Evolutionary conservation across 2,797 vertebrate genomes (phyloP), one percentile per base, ranked within the genome.

Genomic region (Pteronotus mesoamericanus): DNA sequence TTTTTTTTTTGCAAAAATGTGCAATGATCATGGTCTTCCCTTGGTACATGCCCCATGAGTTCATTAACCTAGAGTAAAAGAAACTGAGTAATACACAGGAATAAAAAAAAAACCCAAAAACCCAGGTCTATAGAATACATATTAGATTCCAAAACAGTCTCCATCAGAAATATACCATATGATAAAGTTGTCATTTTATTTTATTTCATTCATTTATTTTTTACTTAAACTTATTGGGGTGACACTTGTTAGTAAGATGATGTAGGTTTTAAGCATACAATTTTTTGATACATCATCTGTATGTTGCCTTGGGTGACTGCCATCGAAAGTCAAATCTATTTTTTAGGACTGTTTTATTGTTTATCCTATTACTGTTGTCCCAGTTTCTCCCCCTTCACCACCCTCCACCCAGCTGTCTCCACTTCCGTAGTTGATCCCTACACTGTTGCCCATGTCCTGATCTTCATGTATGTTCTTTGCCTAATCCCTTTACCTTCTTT

Each of bases 11-110:
- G 19, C 79, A 95, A 71, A 55, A 5, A 68, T 44, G 29, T 88
- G 34, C 5, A 83, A 3, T 83, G 2, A 46, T 44, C 14, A 37
- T 3, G 2, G 0, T 44, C 0, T 83, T 69, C 0, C 5, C 2
- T 86, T 92, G 44, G 16, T 80, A 32, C 1, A 12, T 48, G 18
- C 9, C 8, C 29, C 46, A 29, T 5, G 59, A 77, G 18, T 86
- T 74, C 9, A 72, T 16, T 29, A 72, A 44, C 11, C 3, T 78
- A 22, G 44, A 89, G 55, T 64, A 10, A 93, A 85, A 79, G 46
- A 74, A 44, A 53, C 2, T 64, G 6, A 74, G 12, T 57, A 18
- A 29, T 44, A 61, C 19, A 42, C 16, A 68, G 18, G 5, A 86
- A 19, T 22, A n/a, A 26, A 68, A 72, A 91, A 68, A 93, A 34